Evolutionary conservation across 2,797 vertebrate species (phyloP).

Genomic region (Euphonia xanthogaster): DNA sequence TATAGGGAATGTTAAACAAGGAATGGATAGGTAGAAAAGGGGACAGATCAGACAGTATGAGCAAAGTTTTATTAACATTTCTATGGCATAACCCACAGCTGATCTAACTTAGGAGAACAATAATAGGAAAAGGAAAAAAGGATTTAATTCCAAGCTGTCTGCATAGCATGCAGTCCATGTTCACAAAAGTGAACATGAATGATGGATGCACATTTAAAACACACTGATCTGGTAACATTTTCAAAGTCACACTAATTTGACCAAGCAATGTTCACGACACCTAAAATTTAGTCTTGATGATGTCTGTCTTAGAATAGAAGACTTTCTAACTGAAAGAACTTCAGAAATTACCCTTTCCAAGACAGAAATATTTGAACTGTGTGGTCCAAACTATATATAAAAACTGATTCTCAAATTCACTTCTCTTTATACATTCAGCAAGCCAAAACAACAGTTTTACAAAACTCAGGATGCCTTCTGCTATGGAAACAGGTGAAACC

Average conservation of each 20-base stretch:
- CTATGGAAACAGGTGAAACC: neutral
- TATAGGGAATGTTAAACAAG: neutral
- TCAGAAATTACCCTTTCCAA: neutral
- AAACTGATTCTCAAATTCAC: neutral
- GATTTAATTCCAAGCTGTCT: neutral
- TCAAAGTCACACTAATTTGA: neutral
- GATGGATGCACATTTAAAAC: neutral
- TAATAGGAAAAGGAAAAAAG: neutral
- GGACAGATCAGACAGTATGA: neutral
- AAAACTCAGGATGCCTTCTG: neutral
- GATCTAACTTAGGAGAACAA: neutral
- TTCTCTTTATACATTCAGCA: neutral
- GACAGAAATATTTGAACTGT: neutral
- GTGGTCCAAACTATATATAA: neutral
- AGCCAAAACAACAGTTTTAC: neutral
- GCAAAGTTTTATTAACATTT: neutral
- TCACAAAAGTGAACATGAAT: neutral
- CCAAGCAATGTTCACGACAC: neutral
- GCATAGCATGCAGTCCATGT: accelerated
- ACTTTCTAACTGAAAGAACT: neutral
- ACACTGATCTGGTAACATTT: neutral
- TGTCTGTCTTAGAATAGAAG: neutral
- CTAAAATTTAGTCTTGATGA: neutral
- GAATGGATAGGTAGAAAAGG: neutral
- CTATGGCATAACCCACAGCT: neutral